Conservation (phyloP, 1,140 invertebrate genomes). For the Sarcophaga bullata region DNA sequence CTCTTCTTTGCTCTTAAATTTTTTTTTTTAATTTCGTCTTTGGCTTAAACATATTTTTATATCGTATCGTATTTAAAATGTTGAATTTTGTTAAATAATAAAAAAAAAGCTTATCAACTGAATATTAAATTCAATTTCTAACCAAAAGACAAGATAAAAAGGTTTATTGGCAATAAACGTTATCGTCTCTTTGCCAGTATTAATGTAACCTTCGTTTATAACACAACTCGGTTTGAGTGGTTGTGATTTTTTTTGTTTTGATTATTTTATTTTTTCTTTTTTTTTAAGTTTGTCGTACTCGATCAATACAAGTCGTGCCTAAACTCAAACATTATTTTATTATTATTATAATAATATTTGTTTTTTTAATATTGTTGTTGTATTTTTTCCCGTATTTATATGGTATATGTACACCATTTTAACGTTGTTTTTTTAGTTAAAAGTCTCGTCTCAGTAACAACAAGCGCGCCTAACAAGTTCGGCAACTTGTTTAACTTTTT, state of each 20-base stretch:
- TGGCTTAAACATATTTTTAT: neutral
- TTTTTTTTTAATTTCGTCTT: neutral
- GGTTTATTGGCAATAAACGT: constrained; percentile 44
- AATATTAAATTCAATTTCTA: neutral
- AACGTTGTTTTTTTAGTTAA: constrained; percentile 8
- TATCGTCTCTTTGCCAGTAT: constrained; percentile 45
- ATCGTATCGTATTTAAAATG: too few relatives aligned
- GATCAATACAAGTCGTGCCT: neutral
- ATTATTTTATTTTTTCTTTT: neutral
- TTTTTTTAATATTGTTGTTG: neutral
- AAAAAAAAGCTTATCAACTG: too few relatives aligned
- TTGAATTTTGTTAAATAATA: too few relatives aligned
- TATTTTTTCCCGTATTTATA: too few relatives aligned
- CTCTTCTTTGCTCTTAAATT: neutral
- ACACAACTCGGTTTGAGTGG: constrained; percentile 14
- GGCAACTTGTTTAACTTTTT: constrained; percentile 35
- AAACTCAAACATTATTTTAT: constrained; percentile 11
- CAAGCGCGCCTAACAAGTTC: constrained; percentile 22
- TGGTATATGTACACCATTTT: too few relatives aligned
- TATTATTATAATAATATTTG: neutral
- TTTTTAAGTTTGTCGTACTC: neutral
- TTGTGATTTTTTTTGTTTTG: constrained; percentile 3
- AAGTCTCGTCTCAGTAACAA: constrained; percentile 27
- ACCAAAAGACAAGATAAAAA: neutral
- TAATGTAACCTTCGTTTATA: constrained; percentile 46